phyloP scores from a whole-genome alignment of 2,113 vertebrate species.

The Pagrus major region DNA sequence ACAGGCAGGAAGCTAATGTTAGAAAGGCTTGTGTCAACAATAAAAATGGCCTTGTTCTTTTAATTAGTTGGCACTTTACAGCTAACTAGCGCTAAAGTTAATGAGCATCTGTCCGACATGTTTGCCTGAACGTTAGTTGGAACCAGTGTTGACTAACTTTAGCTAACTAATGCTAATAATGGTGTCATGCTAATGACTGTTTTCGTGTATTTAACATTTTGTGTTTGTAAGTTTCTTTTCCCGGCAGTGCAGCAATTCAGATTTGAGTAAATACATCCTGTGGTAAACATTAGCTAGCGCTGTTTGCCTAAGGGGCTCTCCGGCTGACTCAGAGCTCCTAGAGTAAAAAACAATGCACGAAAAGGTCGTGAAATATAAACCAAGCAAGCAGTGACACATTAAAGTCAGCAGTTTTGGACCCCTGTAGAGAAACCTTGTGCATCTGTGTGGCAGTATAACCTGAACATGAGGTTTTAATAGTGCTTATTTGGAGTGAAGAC shows the following conservation, averaged over 20 bases:
- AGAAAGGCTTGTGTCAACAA: neutral
- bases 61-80: neutral
- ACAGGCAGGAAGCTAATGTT: neutral
- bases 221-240: neutral
- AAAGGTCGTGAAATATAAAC: neutral
- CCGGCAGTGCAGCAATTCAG: neutral
- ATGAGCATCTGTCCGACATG: neutral
- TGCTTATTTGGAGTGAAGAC: neutral
- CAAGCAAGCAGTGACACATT: neutral
- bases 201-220: neutral
- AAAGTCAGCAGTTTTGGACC: neutral
- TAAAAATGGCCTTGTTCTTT: neutral
- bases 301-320: slow-evolving; percentile 9
- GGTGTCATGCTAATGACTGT: neutral
- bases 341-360: neutral
- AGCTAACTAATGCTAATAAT: neutral
- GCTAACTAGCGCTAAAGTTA: neutral
- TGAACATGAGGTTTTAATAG: neutral
- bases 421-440: neutral
- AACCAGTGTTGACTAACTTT: neutral
- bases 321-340: slow-evolving; percentile 6
- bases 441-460: neutral
- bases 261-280: slow-evolving; percentile 20
- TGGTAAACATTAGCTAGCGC: slow-evolving; percentile 22
- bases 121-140: neutral